A percentile compares a stretch with the other conserved stretches of the same genome.
Evolutionary conservation across 1,140 invertebrate species (phyloP).

Genomic region (Danaus plexippus): DNA sequence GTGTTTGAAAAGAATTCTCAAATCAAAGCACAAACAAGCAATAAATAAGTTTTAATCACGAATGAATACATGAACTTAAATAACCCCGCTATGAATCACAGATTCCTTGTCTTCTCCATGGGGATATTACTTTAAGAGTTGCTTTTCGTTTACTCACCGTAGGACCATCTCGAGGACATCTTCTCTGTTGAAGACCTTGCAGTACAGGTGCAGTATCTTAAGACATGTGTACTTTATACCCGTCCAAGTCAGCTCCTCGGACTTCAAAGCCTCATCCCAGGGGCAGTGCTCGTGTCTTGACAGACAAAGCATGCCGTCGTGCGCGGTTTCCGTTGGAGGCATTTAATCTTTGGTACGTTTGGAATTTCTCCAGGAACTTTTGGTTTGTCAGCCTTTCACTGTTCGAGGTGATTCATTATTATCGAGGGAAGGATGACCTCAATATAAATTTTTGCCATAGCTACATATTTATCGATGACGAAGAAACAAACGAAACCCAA

Average conservation of each 20-base stretch:
- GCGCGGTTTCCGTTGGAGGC: slow-evolving; percentile 57
- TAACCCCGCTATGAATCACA: too few species aligned
- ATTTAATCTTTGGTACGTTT: slow-evolving; percentile 45
- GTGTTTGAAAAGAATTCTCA: too few species aligned
- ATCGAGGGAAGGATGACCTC: slow-evolving; percentile 11
- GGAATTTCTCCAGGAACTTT: slow-evolving; percentile 16
- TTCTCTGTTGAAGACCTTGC: slow-evolving; percentile 85
- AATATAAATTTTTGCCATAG: slow-evolving; percentile 14
- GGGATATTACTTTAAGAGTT: too few species aligned
- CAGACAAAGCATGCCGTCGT: slow-evolving; percentile 73
- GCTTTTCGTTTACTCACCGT: slow-evolving; percentile 73
- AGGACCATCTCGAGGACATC: slow-evolving; percentile 84
- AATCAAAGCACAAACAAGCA: too few species aligned
- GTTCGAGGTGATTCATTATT: slow-evolving; percentile 10
- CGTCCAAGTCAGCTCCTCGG: slow-evolving; percentile 78
- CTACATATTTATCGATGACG: not conserved
- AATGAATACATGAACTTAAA: too few species aligned
- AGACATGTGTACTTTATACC: slow-evolving; percentile 85
- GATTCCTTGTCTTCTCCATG: too few species aligned
- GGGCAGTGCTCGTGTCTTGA: slow-evolving; percentile 73
- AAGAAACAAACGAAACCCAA: too few species aligned
- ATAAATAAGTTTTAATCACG: too few species aligned
- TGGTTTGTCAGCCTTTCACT: slow-evolving; percentile 14
- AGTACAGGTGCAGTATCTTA: slow-evolving; percentile 84
- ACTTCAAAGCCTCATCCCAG: slow-evolving; percentile 70